Base-by-base conservation (phyloP, 2,797 vertebrate genomes). In the Salmo trutta region DNA sequence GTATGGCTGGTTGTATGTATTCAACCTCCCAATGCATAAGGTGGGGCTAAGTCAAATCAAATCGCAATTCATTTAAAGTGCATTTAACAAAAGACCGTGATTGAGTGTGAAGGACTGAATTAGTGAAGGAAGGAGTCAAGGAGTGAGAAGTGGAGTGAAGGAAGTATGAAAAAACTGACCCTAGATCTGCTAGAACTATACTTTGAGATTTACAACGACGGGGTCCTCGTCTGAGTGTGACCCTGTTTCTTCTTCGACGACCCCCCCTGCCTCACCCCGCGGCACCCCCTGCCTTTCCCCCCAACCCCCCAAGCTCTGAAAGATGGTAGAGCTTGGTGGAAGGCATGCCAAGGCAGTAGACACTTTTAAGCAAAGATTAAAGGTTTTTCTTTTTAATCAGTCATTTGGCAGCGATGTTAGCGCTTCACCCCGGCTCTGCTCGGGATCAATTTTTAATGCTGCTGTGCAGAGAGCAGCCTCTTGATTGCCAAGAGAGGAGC, bases 281-380 rank as follows among this genome's bases (percentile, higher is more conserved):
- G 7, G 21, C 70, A 14, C 70, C 21, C 21, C 70, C 70, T n/a
- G 19, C 24, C 15, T 27, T 33, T 19, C 71, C 24, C 70, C 24
- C 1, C 24, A 17, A 17, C 24, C 27, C 31, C 4, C 15, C 4
- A 16, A 90, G 91, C 85, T 88, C 89, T 90, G 85, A 87, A 91
- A 88, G 21, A 14, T 77, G 77, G 72, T 67, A 75, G 19, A n/a
- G 71, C 31, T 33, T 15, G 1, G 62, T 12, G 68, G 19, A 12
- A 89, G 84, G 89, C 90, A 91, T 92, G 93, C 93, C 93, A 94
- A 94, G 91, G 91, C 92, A 91, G 90, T 88, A 92, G 92, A 94
- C 92, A 94, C 93, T 94, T 95, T 95, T 93, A 94, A 94, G 93
- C 92, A 93, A 94, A 94, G 93, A 94, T 94, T 95, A 95, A 94